phyloP scores from a whole-genome alignment of 1,140 invertebrate genomes.

The Ceratosolen solmsi region DNA sequence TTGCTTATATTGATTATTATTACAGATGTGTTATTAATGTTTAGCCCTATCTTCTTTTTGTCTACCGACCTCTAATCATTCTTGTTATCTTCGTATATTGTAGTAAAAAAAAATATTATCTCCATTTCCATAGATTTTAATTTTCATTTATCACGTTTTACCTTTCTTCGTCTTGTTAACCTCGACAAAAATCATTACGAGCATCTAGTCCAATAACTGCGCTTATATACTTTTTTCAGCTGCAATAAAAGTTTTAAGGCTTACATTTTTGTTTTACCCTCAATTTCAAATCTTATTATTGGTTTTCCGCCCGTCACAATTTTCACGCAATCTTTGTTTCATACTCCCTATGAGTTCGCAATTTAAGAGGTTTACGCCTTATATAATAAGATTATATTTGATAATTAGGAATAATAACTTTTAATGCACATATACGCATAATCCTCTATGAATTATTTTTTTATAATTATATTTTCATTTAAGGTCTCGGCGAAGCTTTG shows the following conservation, averaged over 20 bases:
- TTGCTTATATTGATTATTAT: background rate
- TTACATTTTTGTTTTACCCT: background rate
- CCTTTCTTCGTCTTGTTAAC: background rate
- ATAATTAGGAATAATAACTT: conserved; percentile 12
- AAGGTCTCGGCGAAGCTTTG: conserved; percentile 69
- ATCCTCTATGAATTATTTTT: conserved; percentile 23
- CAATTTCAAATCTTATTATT: background rate
- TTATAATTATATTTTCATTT: conserved; percentile 54
- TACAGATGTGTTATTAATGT: background rate
- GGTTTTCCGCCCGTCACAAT: background rate
- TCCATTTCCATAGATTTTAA: background rate
- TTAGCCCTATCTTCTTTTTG: background rate
- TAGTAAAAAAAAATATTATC: background rate
- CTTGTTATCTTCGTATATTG: background rate
- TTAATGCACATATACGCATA: background rate
- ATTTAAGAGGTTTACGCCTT: background rate
- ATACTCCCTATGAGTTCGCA: background rate
- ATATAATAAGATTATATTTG: conserved; percentile 19
- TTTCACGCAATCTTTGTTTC: background rate
- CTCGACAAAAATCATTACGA: background rate
- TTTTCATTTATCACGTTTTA: background rate
- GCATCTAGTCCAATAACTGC: background rate
- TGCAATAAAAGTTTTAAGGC: background rate
- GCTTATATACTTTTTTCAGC: background rate
- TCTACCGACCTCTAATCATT: background rate